Evolutionary conservation across 2,888 invertebrate genomes (phyloP).

Genomic region (Eucera pruinosa): DNA sequence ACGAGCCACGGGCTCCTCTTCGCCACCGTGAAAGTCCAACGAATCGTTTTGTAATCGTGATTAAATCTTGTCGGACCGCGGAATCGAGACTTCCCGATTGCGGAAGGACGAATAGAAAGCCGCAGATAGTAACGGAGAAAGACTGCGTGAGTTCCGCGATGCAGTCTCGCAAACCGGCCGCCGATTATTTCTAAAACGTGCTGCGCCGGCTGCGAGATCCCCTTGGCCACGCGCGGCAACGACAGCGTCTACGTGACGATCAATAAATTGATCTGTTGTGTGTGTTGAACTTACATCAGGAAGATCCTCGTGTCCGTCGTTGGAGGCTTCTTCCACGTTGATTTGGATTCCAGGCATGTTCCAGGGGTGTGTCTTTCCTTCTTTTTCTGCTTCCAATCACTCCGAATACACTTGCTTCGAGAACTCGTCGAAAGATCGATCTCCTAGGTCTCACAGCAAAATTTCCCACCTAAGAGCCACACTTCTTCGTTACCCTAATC

Average conservation of each 20-base stretch:
- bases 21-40: constrained; percentile 57
- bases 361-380: constrained; percentile 44
- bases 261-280: too few species aligned
- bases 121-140: constrained; percentile 32
- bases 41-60: constrained; percentile 47
- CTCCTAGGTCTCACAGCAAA: constrained; percentile 43
- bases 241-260: too few species aligned
- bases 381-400: constrained; percentile 33
- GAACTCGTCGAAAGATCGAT: constrained; percentile 23
- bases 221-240: not conserved
- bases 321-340: constrained; percentile 76
- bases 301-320: constrained; percentile 68
- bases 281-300: constrained; percentile 73
- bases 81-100: constrained; percentile 46
- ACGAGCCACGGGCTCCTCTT: not conserved
- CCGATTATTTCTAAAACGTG: not conserved
- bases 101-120: constrained; percentile 72
- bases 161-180: not conserved
- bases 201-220: not conserved
- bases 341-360: constrained; percentile 71
- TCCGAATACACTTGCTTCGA: constrained; percentile 25
- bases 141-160: constrained; percentile 62
- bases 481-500: constrained; percentile 9
- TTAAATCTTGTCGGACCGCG: constrained; percentile 37
- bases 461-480: constrained; percentile 34